Conservation (phyloP, 1,140 invertebrate species). For the Philaenus spumarius region DNA sequence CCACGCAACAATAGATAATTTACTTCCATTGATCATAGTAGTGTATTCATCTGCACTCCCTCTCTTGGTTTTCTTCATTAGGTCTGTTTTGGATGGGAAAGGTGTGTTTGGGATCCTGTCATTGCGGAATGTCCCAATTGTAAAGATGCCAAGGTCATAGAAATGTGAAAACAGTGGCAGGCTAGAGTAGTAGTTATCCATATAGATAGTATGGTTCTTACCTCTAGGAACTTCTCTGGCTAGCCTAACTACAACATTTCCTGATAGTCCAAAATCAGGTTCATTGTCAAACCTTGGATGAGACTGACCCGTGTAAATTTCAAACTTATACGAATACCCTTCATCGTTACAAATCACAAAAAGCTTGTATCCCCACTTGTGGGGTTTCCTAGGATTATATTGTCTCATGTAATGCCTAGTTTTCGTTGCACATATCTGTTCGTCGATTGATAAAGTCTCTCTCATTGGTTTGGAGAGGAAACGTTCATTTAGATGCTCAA, state of each 20-base stretch:
- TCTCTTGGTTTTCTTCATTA: background rate
- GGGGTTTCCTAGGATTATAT: conserved; percentile 36
- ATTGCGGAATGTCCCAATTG: conserved; percentile 28
- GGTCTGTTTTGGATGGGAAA: background rate
- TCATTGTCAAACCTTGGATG: conserved; percentile 20
- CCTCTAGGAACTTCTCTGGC: conserved; percentile 14
- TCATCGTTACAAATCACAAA: conserved; percentile 26
- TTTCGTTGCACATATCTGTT: conserved; percentile 35
- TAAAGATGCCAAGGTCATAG: conserved; percentile 29
- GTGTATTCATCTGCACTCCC: conserved; percentile 3
- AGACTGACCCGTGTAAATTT: conserved; percentile 30
- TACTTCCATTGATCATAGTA: background rate
- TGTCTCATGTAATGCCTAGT: conserved; percentile 32
- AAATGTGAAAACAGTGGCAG: conserved; percentile 28
- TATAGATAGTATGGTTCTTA: conserved; percentile 29
- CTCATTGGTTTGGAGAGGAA: conserved; percentile 26
- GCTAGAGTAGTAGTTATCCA: conserved; percentile 37
- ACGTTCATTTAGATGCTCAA: conserved; percentile 1
- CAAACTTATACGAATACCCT: conserved; percentile 34
- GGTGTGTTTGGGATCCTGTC: conserved; percentile 22
- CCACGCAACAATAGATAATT: too few relatives aligned
- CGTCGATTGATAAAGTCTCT: conserved; percentile 33
- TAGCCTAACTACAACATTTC: conserved; percentile 29
- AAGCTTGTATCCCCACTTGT: conserved; percentile 36
- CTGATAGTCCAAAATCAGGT: conserved; percentile 28